Evolutionary conservation across 2,797 vertebrate genomes (phyloP).

Genomic region (Halcyon chelicuti): DNA sequence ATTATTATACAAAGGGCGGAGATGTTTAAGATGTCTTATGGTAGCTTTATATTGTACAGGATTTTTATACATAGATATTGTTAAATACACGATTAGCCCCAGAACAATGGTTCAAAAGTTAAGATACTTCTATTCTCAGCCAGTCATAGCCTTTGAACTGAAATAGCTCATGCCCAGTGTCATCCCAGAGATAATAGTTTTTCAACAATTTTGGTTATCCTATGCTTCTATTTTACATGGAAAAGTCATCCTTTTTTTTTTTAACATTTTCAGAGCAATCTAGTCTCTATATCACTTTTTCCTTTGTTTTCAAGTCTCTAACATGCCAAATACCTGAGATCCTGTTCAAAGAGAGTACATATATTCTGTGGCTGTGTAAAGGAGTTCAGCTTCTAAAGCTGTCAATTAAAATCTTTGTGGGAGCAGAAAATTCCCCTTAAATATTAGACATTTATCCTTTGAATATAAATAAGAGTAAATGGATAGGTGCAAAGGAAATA

Average conservation of each 20-base stretch:
- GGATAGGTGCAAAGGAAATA: not conserved
- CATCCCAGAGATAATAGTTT: not conserved
- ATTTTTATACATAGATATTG: not conserved
- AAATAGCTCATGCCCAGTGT: not conserved
- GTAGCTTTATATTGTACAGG: not conserved
- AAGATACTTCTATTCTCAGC: not conserved
- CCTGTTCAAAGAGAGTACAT: not conserved
- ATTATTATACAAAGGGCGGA: not conserved
- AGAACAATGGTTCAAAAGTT: not conserved
- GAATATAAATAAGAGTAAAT: not conserved
- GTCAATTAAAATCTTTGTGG: not conserved
- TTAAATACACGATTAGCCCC: not conserved
- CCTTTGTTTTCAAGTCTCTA: not conserved
- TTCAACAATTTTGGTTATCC: not conserved
- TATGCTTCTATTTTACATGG: not conserved
- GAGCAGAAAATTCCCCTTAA: not conserved
- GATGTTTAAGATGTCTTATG: not conserved
- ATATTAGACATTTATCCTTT: not conserved
- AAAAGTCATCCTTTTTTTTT: accelerated
- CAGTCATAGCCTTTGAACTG: not conserved
- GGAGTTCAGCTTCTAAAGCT: not conserved
- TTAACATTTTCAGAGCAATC: not conserved
- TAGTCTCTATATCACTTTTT: not conserved
- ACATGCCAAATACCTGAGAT: not conserved
- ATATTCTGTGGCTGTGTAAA: not conserved